Evolutionary conservation across 2,888 invertebrate genomes (phyloP).

Genomic region (Colostygia pectinataria): DNA sequence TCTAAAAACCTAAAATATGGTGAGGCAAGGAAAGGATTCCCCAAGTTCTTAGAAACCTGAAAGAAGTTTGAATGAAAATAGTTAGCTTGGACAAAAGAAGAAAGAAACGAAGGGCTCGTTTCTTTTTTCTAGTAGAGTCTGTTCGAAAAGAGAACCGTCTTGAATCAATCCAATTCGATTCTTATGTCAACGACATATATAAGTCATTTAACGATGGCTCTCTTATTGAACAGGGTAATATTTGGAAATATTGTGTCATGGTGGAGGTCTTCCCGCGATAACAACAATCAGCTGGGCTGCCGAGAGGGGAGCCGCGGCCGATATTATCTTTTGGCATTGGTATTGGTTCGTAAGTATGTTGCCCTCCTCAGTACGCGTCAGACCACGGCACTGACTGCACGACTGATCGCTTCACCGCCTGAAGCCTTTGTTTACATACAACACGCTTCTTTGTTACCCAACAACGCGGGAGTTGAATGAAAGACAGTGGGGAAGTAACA

Average conservation of each 20-base stretch:
- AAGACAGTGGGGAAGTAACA: neutral
- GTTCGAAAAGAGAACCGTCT: too few relatives aligned
- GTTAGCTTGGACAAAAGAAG: too few relatives aligned
- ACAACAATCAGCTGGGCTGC: slow-evolving; percentile 46
- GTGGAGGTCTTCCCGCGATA: slow-evolving; percentile 32
- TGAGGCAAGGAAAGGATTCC: too few relatives aligned
- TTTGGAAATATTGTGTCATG: neutral
- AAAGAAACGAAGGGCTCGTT: too few relatives aligned
- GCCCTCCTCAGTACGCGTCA: slow-evolving; percentile 36
- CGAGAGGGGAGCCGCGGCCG: slow-evolving; percentile 66
- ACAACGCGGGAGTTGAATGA: neutral
- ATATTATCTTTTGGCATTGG: slow-evolving; percentile 46
- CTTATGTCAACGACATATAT: too few relatives aligned
- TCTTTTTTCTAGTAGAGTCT: too few relatives aligned
- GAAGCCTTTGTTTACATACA: slow-evolving; percentile 62
- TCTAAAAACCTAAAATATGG: too few relatives aligned
- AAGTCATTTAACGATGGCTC: too few relatives aligned
- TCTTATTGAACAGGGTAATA: neutral
- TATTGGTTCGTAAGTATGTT: slow-evolving; percentile 27
- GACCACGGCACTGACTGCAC: slow-evolving; percentile 43
- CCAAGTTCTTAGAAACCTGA: too few relatives aligned
- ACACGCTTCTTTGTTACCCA: slow-evolving; percentile 58
- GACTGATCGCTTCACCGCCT: slow-evolving; percentile 42
- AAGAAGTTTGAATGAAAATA: too few relatives aligned
- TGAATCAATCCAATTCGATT: too few relatives aligned